Conservation (phyloP, 2,113 vertebrate species). For the Tretioscincus oriximinensis region DNA sequence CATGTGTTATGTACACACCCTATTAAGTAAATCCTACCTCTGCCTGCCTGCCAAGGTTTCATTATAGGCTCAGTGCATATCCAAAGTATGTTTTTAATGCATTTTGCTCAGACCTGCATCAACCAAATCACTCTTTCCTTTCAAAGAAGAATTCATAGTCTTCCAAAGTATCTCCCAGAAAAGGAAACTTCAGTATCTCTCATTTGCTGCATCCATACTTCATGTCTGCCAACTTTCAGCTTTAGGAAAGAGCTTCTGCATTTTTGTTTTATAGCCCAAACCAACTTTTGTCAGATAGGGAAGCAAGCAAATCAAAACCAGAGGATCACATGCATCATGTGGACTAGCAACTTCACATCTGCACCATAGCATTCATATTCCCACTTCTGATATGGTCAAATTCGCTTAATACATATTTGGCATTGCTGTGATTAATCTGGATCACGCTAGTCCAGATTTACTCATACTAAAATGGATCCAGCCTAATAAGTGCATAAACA, state of each 20-base stretch:
- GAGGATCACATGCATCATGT: no score
- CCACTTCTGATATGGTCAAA: no score
- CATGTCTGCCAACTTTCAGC: background rate
- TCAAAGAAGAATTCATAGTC: background rate
- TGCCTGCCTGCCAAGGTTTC: constrained; percentile 18
- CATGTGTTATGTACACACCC: constrained; percentile 17
- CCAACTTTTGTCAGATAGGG: no score
- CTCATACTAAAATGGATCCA: no score
- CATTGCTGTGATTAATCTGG: no score
- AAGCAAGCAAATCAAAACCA: no score
- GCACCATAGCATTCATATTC: no score
- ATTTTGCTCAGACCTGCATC: background rate
- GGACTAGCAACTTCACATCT: no score
- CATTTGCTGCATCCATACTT: background rate
- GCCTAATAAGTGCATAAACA: no score
- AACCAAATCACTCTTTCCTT: background rate
- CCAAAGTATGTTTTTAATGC: background rate
- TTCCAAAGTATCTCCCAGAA: background rate
- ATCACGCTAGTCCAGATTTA: no score
- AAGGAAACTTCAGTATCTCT: background rate
- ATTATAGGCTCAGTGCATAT: background rate
- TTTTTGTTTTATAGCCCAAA: background rate
- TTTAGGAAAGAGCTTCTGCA: background rate
- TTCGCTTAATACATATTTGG: no score
- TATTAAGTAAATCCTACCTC: constrained; percentile 18